Conservation (phyloP, 2,113 vertebrate genomes). For the Haemorhous mexicanus region DNA sequence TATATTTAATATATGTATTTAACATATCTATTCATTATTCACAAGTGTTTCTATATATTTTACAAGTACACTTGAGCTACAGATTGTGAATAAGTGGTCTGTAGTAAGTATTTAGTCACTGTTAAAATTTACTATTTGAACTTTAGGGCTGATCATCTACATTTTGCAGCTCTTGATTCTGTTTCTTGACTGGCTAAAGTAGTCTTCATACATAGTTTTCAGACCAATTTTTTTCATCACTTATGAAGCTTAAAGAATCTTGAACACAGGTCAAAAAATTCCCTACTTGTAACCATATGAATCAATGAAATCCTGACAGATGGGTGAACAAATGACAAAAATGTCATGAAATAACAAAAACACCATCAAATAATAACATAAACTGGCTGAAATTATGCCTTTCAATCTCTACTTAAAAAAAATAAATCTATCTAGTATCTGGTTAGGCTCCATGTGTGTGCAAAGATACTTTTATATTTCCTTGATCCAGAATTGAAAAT, state of each 20-base stretch:
- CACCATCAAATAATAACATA: background rate
- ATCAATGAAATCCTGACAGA: background rate
- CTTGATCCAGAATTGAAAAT: background rate
- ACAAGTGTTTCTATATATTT: constrained; percentile 65
- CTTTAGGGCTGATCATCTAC: constrained; percentile 27
- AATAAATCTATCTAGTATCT: background rate
- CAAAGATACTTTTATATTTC: background rate
- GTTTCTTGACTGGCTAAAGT: constrained; percentile 7
- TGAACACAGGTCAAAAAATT: background rate
- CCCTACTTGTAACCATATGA: background rate
- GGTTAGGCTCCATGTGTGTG: background rate
- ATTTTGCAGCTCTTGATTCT: constrained; percentile 22
- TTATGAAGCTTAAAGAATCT: background rate
- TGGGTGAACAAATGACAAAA: background rate
- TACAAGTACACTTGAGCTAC: constrained; percentile 51
- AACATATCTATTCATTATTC: constrained; percentile 56
- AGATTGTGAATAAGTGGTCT: constrained; percentile 53
- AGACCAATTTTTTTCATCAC: background rate
- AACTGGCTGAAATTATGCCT: background rate
- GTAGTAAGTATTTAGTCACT: constrained; percentile 31
- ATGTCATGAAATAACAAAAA: background rate
- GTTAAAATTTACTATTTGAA: constrained; percentile 45
- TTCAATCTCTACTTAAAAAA: background rate
- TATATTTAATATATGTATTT: constrained; percentile 47
- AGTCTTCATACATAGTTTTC: background rate